phyloP scores from a whole-genome alignment of 2,797 vertebrate species.

The Coracias cyanogaster region DNA sequence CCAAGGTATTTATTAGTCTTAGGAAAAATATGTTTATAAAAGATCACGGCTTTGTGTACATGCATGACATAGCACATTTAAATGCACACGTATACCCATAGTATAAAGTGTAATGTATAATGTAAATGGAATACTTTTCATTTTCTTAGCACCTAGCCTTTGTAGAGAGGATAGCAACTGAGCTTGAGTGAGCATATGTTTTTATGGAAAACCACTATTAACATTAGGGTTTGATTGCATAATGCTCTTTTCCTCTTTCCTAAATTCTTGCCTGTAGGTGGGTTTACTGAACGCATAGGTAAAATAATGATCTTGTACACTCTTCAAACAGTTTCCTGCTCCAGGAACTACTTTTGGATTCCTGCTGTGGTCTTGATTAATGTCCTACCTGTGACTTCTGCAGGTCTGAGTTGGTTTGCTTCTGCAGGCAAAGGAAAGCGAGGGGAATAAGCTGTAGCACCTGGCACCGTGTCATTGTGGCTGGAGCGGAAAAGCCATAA shows the following conservation, averaged over 20 bases:
- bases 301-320: slow-evolving; percentile 21
- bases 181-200: neutral
- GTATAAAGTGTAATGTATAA: neutral
- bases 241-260: neutral
- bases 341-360: slow-evolving; percentile 43
- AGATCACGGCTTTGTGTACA: neutral
- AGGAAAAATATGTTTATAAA: neutral
- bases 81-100: neutral
- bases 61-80: neutral
- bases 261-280: neutral
- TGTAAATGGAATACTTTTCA: neutral
- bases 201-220: neutral
- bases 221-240: slow-evolving; percentile 21
- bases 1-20: neutral
- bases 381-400: slow-evolving; percentile 44
- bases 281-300: neutral
- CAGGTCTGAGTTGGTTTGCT: slow-evolving; percentile 24
- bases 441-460: neutral
- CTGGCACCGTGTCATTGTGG: neutral
- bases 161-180: neutral
- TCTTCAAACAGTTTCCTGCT: slow-evolving; percentile 41
- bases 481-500: slow-evolving; percentile 32
- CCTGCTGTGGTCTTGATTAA: slow-evolving; percentile 64
- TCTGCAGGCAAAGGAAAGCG: slow-evolving; percentile 23
- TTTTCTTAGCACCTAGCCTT: neutral